Evolutionary conservation across 2,797 vertebrate genomes (phyloP), one percentile per base, ranked within the genome.

Genomic region (Pristis pectinata): DNA sequence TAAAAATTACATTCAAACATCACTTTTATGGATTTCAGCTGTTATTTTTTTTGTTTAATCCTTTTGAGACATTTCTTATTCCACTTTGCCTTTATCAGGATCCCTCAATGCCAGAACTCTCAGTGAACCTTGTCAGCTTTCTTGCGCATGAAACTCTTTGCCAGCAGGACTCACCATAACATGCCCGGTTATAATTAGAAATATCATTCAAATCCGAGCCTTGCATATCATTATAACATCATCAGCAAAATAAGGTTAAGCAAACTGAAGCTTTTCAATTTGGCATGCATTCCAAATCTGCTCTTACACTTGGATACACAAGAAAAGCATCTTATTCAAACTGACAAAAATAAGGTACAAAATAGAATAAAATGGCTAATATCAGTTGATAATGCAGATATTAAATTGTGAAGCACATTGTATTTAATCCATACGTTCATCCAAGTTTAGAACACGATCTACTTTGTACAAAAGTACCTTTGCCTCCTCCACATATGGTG

Each of bases 401-500:
- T 4, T 56, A 53, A 49, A 49, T 67, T 91, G 59, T 10, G 41
- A 67, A 91, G 53, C 19, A 91, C 34, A 64, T 37, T 91, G 34
- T 19, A 64, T 91, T 91, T 64, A 37, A 37, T 56, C 34, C 59
- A 91, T 24, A 24, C 22, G 10, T 67, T 19, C 37, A 67, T 91
- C 59, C 87, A 91, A 61, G 8, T 67, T 91, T 91, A 87, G 17
- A 64, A 37, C 22, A 56, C 6, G 49, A 76, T 53, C 61, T 91
- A 74, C 92, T 74, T 94, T 64, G 74, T 61, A 41, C 8, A 93
- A 94, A 72, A 95, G 96, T 98, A 99, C 99, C 99, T 99, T 99
- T 7, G 99, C 98, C 97, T 99, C 99, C 95, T 99, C 99, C 96
- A 99, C 98, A n/a, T 99, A 99, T 0, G 99, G 99, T 0, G 98